These are phyloP conservation scores for Megalonaias nervosa DNA, from an alignment of 1,140 invertebrate genomes.

Conservation along the genomic window DNA sequence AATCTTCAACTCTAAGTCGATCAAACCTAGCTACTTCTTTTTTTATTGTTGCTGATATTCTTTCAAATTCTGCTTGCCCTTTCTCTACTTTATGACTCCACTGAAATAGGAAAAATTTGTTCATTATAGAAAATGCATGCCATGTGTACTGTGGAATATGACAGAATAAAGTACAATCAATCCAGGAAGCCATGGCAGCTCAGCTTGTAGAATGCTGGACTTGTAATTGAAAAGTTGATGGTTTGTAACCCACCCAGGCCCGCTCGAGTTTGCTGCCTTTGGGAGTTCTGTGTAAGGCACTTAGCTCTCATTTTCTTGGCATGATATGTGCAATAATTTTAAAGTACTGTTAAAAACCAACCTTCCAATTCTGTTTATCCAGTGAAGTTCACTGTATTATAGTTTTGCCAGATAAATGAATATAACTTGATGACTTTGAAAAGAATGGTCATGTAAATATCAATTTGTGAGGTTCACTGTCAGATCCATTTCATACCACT, in stretches of 20 bases:
- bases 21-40: conserved; percentile 96
- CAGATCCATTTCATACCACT: too few relatives aligned
- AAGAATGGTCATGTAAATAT: too few relatives aligned
- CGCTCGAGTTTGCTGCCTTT: neutral
- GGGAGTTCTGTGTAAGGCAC: neutral
- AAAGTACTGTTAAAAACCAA: too few relatives aligned
- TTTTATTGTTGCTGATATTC: conserved; percentile 96
- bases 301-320: too few relatives aligned
- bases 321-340: too few relatives aligned
- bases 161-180: neutral
- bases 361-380: too few relatives aligned
- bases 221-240: neutral
- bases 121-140: neutral
- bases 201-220: neutral
- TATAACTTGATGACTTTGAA: too few relatives aligned
- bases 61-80: conserved; percentile 96
- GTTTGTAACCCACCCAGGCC: neutral
- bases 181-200: too few relatives aligned
- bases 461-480: too few relatives aligned
- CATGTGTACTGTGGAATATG: neutral
- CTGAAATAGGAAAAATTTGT: conserved; percentile 68
- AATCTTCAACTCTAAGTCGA: conserved; percentile 88
- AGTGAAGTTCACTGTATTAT: too few relatives aligned
- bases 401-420: too few relatives aligned
- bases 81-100: conserved; percentile 97